Percentiles rank a stretch among this genome's conserved stretches.
These are phyloP conservation scores for Penaeus japonicus DNA, from an alignment of 1,140 invertebrate species.

Conservation along the genomic window DNA sequence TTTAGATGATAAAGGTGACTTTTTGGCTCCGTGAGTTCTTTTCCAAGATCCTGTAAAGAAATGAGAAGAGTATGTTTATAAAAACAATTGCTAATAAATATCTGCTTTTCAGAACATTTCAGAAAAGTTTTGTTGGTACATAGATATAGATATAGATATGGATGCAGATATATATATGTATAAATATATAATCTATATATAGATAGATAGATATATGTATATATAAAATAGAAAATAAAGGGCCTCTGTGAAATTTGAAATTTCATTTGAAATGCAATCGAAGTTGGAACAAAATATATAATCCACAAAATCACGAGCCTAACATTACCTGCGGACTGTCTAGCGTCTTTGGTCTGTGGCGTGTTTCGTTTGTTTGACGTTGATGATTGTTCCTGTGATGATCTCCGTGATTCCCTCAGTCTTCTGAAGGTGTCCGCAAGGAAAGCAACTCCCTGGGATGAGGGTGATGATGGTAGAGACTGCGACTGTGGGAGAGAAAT, in stretches of 20 bases:
- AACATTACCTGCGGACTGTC: constrained; percentile 27
- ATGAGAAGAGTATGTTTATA: background rate
- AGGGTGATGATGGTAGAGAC: constrained; percentile 47
- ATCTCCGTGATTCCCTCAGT: constrained; percentile 42
- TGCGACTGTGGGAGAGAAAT: constrained; percentile 2
- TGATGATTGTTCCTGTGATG: constrained; percentile 41
- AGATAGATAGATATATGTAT: no score
- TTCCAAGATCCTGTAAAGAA: constrained; percentile 45
- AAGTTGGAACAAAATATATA: no score
- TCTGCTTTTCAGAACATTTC: no score
- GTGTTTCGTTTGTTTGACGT: constrained; percentile 21
- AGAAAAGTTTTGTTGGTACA: no score
- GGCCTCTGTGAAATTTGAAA: no score
- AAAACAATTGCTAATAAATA: background rate
- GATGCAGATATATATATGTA: no score
- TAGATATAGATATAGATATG: no score
- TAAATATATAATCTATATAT: no score
- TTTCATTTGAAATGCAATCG: no score
- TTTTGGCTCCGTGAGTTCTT: constrained; percentile 46
- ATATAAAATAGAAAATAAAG: no score
- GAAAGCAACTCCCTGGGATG: constrained; percentile 49
- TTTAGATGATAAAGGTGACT: constrained; percentile 54
- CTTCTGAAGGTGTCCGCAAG: constrained; percentile 50
- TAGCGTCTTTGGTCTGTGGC: constrained; percentile 35
- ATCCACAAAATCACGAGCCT: background rate